Evolutionary conservation across 2,113 vertebrate species (phyloP).

Genomic region (Phycodurus eques): DNA sequence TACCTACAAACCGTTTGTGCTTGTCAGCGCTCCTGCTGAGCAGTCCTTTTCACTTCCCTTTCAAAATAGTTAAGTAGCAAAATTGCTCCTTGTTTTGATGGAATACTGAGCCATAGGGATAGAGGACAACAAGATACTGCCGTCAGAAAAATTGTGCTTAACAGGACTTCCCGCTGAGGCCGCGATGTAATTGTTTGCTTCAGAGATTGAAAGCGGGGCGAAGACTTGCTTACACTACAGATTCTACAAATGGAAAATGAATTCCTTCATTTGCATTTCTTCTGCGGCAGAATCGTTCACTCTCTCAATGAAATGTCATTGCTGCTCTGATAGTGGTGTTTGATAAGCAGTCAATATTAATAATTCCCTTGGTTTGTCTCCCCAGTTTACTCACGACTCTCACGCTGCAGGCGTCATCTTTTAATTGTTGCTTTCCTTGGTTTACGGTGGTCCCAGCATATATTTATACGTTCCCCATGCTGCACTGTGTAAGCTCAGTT

Average conservation of each 20-base stretch:
- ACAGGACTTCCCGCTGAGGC: conserved; percentile 44
- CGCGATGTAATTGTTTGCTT: conserved; percentile 48
- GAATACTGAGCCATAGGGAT: conserved; percentile 15
- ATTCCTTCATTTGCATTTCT: conserved; percentile 30
- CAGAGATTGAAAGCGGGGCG: conserved; percentile 39
- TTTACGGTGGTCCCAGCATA: background rate
- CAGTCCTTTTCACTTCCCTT: conserved; percentile 27
- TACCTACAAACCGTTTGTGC: background rate
- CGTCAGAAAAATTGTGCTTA: conserved; percentile 59
- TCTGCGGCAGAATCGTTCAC: conserved; percentile 31
- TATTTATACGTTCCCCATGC: background rate
- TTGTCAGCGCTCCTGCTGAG: conserved; percentile 19
- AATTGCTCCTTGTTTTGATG: conserved; percentile 45
- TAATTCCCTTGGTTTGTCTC: conserved; percentile 37
- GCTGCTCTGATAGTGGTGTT: conserved; percentile 29
- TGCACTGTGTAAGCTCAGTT: background rate
- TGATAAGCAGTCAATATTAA: conserved; percentile 53
- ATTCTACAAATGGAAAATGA: conserved; percentile 45
- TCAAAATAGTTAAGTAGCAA: conserved; percentile 40
- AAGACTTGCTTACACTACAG: conserved; percentile 45
- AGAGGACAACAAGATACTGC: conserved; percentile 31
- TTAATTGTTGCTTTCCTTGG: background rate
- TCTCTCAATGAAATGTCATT: conserved; percentile 30
- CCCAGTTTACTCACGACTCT: conserved; percentile 2
- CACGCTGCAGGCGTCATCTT: conserved; percentile 6